Conservation (phyloP, 2,797 vertebrate species). For the Chelonia mydas region DNA sequence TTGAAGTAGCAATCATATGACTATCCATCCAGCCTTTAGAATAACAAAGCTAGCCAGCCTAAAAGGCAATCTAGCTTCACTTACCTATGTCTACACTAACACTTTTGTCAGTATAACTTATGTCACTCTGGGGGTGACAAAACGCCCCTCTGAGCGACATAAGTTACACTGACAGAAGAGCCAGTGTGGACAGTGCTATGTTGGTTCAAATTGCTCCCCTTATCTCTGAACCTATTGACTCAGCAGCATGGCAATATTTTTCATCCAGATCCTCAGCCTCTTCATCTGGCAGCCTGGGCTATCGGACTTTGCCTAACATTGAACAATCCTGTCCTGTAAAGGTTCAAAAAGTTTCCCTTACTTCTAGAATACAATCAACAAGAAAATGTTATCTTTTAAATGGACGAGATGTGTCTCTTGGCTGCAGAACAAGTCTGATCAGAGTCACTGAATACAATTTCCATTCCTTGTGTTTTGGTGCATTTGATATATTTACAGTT, state of each 20-base stretch:
- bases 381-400: neutral
- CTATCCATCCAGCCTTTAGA: slow-evolving; percentile 54
- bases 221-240: neutral
- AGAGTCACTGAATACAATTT: neutral
- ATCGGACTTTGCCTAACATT: neutral
- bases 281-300: neutral
- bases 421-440: neutral
- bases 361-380: neutral
- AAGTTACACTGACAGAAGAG: too few relatives aligned
- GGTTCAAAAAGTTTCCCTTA: neutral
- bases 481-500: neutral
- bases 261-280: neutral
- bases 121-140: too few relatives aligned
- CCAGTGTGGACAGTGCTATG: too few relatives aligned
- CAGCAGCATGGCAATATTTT: neutral
- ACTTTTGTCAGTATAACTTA: too few relatives aligned
- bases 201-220: neutral
- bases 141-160: too few relatives aligned
- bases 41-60: slow-evolving; percentile 40
- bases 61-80: slow-evolving; percentile 50
- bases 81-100: neutral
- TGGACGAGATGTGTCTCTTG: neutral
- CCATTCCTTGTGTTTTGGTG: neutral
- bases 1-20: neutral
- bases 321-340: neutral